Evolutionary conservation across 30 jellyfish, hydroid and myxozoan genomes (phyloP), one percentile per base, ranked within the genome.

Genomic region (Cassiopea andromeda): DNA sequence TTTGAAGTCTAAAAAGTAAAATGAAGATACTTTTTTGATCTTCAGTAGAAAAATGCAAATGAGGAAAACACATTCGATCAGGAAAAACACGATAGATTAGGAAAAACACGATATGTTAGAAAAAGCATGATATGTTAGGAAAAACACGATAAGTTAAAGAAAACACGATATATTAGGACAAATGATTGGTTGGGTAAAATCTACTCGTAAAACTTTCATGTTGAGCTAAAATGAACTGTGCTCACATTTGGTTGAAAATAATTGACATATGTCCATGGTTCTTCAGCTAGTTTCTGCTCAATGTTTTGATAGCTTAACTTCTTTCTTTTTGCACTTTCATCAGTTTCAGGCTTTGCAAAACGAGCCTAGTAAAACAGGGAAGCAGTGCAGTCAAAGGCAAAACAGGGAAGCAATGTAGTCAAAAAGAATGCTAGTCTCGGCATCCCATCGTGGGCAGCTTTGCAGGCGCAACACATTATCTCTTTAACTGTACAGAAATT

Each of bases 201-300:
- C 13, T 74, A 17, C 15, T 9, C 27, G 60, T 7, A 74, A 27
- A 44, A 16, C 16, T n/a, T 9, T 16, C 48, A 46, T 8, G 58
- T 17, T 9, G 71, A 76, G 2, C 4, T 72, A 49, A 27, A 10
- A 38, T 54, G 64, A 54, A 54, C 12, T 3, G 7, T 27, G 54
- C 57, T 82, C 27, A 87, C 94, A 46, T 49, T 77, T 48, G 89
- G 72, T 69, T 60, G 94, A 17, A n/a, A 72, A 75, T 87, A 77
- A n/a, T 17, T 69, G 61, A 87, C 77, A 1, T 87, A 85, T 2
- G 71, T 87, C 94, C 94, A 87, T 0, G 94, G 85, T 79, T 87
- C 94, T 77, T 87, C 94, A 1, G 90, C 94, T 59, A 87, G 81
- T 44, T 87, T 87, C 74, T 87, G 94, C 58, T 87, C 94, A 2